These are phyloP conservation scores for Hirtodrosophila confusa DNA, from an alignment of 2,888 invertebrate species.

Conservation along the genomic window DNA sequence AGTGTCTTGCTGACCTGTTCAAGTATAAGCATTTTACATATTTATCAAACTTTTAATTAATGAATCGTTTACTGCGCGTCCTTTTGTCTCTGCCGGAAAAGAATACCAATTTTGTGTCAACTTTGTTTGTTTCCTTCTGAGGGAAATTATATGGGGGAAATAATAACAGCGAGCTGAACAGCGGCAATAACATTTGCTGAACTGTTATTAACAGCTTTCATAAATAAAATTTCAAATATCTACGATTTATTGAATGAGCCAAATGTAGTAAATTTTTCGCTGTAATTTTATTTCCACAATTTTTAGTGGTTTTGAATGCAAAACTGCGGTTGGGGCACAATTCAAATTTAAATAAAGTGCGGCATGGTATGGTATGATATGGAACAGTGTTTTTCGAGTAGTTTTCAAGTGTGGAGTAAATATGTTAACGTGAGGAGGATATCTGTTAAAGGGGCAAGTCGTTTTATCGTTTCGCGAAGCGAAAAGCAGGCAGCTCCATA, in stretches of 20 bases:
- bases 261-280: too few relatives aligned
- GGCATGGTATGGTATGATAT: too few relatives aligned
- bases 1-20: neutral
- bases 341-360: too few relatives aligned
- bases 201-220: slow-evolving; percentile 11
- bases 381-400: too few relatives aligned
- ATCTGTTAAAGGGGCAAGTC: slow-evolving; percentile 13
- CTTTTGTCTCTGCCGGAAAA: neutral
- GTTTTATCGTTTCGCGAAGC: slow-evolving; percentile 21
- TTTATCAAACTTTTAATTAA: too few relatives aligned
- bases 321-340: too few relatives aligned
- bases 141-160: neutral
- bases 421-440: slow-evolving; percentile 2
- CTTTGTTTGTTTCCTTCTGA: slow-evolving; percentile 4
- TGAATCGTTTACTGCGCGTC: neutral
- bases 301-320: too few relatives aligned
- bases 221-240: too few relatives aligned
- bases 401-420: too few relatives aligned
- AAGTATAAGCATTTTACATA: neutral
- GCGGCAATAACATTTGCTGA: neutral
- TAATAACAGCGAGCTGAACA: neutral
- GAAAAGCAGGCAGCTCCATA: slow-evolving; percentile 20
- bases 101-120: too few relatives aligned
- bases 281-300: too few relatives aligned
- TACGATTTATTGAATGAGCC: too few relatives aligned